Evolutionary conservation across 2,113 vertebrate genomes (phyloP).

Genomic region (Gallinago media): DNA sequence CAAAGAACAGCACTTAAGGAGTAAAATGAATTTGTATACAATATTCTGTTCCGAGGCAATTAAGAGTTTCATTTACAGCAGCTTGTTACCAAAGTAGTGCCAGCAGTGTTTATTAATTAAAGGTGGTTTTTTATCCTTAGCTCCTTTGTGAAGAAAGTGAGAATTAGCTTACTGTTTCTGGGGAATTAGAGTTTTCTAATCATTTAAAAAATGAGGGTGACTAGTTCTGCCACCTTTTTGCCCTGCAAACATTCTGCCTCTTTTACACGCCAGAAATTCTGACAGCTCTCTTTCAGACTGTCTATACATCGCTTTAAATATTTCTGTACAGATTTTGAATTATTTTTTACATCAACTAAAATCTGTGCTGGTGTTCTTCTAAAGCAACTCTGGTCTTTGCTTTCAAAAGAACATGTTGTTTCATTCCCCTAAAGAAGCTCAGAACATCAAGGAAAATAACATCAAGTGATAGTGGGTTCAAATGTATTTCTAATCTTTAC

Average conservation of each 20-base stretch:
- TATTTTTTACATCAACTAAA: neutral
- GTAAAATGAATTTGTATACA: slow-evolving; percentile 52
- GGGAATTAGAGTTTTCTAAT: slow-evolving; percentile 68
- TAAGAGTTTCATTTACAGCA: slow-evolving; percentile 64
- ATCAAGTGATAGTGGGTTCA: slow-evolving; percentile 70
- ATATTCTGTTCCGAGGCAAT: slow-evolving; percentile 44
- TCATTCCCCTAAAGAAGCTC: slow-evolving; percentile 61
- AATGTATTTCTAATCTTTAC: slow-evolving; percentile 73
- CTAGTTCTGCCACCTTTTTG: neutral
- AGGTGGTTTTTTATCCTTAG: slow-evolving; percentile 65
- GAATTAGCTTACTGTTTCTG: slow-evolving; percentile 60
- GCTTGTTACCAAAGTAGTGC: slow-evolving; percentile 58
- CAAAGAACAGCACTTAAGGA: slow-evolving; percentile 28
- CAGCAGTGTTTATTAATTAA: slow-evolving; percentile 70
- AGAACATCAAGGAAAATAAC: slow-evolving; percentile 73
- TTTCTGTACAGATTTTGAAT: neutral
- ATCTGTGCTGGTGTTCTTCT: slow-evolving; percentile 6
- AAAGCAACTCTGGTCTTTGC: slow-evolving; percentile 45
- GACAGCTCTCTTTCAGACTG: neutral
- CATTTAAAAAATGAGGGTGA: slow-evolving; percentile 35
- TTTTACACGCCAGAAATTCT: neutral
- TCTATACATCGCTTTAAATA: slow-evolving; percentile 22
- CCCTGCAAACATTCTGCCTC: neutral
- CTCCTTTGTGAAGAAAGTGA: slow-evolving; percentile 57
- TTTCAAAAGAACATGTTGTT: slow-evolving; percentile 63